phyloP scores from a whole-genome alignment of 2,888 invertebrate species.

The Lobophora halterata region DNA sequence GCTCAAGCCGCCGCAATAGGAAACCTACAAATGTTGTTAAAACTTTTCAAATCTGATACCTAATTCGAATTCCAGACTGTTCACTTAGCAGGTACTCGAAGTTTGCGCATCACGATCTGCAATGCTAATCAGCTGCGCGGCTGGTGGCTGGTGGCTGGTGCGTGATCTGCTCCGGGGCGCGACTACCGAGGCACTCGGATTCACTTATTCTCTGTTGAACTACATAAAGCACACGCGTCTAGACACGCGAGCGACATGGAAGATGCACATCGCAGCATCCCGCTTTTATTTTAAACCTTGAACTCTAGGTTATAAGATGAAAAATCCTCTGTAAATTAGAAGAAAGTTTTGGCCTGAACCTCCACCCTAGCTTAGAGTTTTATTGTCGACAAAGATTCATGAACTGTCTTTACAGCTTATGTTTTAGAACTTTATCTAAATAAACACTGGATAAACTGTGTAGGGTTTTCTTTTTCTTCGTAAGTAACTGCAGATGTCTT shows the following conservation, averaged over 20 bases:
- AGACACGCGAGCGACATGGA: slow-evolving; percentile 26
- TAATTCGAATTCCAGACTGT: too few relatives aligned
- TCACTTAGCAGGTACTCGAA: too few relatives aligned
- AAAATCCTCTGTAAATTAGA: slow-evolving; percentile 10
- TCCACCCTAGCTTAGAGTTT: slow-evolving; percentile 22
- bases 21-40: too few relatives aligned
- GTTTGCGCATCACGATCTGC: slow-evolving; percentile 9
- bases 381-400: slow-evolving; percentile 29
- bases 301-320: not conserved
- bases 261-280: slow-evolving; percentile 12
- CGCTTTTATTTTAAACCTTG: slow-evolving; percentile 10
- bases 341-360: slow-evolving; percentile 20
- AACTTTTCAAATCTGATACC: too few relatives aligned
- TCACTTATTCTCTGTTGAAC: slow-evolving; percentile 29
- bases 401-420: slow-evolving; percentile 21
- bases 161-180: too few relatives aligned
- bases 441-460: slow-evolving; percentile 12
- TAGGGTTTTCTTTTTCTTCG: not conserved
- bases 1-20: too few relatives aligned
- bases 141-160: too few relatives aligned
- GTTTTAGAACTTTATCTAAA: slow-evolving; percentile 16
- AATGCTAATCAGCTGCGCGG: slow-evolving; percentile 18
- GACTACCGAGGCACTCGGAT: not conserved
- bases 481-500: not conserved
- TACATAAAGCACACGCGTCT: slow-evolving; percentile 31